Conservation (phyloP, 2,888 invertebrate species). For the Endomychus coccineus region DNA sequence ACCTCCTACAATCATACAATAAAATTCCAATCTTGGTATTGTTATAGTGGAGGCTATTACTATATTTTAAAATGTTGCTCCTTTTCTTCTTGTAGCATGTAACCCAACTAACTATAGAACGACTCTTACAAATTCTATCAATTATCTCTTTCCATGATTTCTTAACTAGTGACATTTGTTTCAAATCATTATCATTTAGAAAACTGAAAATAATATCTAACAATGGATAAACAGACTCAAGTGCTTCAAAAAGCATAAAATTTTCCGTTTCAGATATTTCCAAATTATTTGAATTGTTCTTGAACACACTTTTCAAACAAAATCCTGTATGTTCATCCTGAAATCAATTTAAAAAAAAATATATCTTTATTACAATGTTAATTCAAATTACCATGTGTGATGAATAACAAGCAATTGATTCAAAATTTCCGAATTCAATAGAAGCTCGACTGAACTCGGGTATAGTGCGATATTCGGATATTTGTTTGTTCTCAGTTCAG, state of each 20-base stretch:
- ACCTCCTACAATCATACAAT: conserved; percentile 28
- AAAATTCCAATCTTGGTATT: conserved; percentile 30
- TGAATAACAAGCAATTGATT: too few relatives aligned
- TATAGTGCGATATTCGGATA: too few relatives aligned
- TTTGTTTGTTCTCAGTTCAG: too few relatives aligned
- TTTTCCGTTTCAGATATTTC: conserved; percentile 21
- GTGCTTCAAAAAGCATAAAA: conserved; percentile 30
- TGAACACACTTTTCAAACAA: too few relatives aligned
- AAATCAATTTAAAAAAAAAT: too few relatives aligned
- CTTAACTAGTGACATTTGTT: conserved; percentile 28
- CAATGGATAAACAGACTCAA: conserved; percentile 32
- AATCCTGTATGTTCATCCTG: too few relatives aligned
- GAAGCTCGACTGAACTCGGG: too few relatives aligned
- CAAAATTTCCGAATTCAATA: too few relatives aligned
- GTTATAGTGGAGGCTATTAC: conserved; percentile 27
- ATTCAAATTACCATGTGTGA: too few relatives aligned
- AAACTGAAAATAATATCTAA: conserved; percentile 32
- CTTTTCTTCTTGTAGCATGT: conserved; percentile 24
- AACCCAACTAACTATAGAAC: conserved; percentile 31
- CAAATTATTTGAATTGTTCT: too few relatives aligned
- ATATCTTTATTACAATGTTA: too few relatives aligned
- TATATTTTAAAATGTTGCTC: conserved; percentile 22
- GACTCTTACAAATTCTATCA: conserved; percentile 23
- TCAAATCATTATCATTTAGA: conserved; percentile 29
- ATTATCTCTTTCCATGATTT: conserved; percentile 31